A percentile compares a stretch with the other conserved stretches of the same genome.
Evolutionary conservation across 2,888 invertebrate species (phyloP).

Genomic region (Cetonia aurata): DNA sequence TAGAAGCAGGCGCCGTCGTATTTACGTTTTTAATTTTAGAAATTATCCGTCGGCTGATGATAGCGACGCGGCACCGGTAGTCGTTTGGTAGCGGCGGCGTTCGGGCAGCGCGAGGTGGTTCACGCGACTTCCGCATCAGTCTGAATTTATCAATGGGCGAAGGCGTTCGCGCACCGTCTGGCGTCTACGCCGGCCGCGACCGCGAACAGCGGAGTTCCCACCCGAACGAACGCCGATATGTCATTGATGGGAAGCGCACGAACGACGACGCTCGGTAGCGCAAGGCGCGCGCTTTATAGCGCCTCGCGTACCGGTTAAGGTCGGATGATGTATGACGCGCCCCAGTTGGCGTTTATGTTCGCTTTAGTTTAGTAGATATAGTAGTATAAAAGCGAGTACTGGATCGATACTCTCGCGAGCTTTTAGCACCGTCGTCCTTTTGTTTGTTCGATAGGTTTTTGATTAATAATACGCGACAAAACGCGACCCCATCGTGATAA

Average conservation of each 20-base stretch:
- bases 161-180: constrained; percentile 3
- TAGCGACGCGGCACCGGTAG: constrained; percentile 13
- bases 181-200: background rate
- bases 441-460: constrained; percentile 21
- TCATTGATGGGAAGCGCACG: too few relatives aligned
- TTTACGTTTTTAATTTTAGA: constrained; percentile 36
- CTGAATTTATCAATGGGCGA: constrained; percentile 36
- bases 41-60: constrained; percentile 21
- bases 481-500: background rate
- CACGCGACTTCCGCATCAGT: constrained; percentile 30
- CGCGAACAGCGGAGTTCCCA: too few relatives aligned
- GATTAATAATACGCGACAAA: background rate
- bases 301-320: too few relatives aligned
- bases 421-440: background rate
- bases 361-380: constrained; percentile 8
- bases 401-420: constrained; percentile 17
- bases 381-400: background rate
- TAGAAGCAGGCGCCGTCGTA: constrained; percentile 21
- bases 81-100: constrained; percentile 9
- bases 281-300: too few relatives aligned
- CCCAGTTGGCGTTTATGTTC: constrained; percentile 1
- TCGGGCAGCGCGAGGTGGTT: constrained; percentile 24
- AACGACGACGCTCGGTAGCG: too few relatives aligned
- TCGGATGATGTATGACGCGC: background rate
- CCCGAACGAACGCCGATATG: too few relatives aligned